These are phyloP conservation scores for Nothoprocta pentlandii DNA, from an alignment of 2,113 vertebrate genomes.

Conservation along the genomic window DNA sequence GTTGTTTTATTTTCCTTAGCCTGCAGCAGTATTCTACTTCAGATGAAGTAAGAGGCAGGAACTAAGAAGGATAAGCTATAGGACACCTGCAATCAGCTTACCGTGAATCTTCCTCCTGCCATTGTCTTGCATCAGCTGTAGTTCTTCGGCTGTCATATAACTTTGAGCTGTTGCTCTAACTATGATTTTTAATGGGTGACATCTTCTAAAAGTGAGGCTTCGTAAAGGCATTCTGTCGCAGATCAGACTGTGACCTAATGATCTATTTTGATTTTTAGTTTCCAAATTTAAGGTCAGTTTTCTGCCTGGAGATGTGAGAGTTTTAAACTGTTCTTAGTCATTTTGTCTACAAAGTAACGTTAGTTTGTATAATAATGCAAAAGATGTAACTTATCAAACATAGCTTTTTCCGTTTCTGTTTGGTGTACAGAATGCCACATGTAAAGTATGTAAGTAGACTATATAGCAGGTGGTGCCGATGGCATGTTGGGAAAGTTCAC, in stretches of 20 bases:
- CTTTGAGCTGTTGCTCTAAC: not conserved
- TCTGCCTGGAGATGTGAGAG: not conserved
- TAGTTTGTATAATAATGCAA: not conserved
- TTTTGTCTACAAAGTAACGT: not conserved
- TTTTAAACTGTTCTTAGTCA: not conserved
- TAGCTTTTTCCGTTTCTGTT: not conserved
- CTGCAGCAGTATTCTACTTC: conserved; percentile 27
- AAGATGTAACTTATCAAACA: not conserved
- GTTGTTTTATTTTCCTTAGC: conserved; percentile 71
- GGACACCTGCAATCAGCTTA: conserved; percentile 41
- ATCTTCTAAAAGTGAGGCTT: not conserved
- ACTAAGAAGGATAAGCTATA: conserved; percentile 38
- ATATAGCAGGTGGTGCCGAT: not conserved
- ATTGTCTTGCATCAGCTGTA: not conserved
- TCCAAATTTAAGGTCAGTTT: not conserved
- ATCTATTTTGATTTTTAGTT: conserved; percentile 17
- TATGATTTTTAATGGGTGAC: not conserved
- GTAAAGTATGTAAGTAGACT: not conserved
- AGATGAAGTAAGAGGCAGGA: conserved; percentile 56
- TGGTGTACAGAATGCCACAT: not conserved
- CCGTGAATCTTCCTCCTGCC: not conserved
- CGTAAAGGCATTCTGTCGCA: not conserved
- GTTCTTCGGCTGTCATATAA: not conserved
- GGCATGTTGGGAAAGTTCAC: not conserved
- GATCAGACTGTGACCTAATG: conserved; percentile 1